Percentiles rank a stretch among this genome's conserved stretches.
These are phyloP conservation scores for Toxotes chatareus DNA, from an alignment of 2,113 vertebrate genomes.

Conservation along the genomic window DNA sequence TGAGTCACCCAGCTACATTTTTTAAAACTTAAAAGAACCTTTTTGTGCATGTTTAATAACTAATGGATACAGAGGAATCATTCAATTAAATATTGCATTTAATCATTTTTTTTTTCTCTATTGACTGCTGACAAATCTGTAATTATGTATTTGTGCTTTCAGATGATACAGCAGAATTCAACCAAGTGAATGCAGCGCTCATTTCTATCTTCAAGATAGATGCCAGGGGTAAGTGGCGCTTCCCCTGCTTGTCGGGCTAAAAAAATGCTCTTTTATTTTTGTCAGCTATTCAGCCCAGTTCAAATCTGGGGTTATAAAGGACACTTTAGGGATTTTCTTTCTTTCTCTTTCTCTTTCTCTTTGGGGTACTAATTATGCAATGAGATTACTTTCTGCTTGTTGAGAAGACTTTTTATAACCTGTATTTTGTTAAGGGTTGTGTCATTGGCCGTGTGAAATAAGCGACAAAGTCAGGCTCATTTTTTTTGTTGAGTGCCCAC, in stretches of 20 bases:
- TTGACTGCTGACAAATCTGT: not conserved
- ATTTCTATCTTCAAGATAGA: conserved; percentile 99
- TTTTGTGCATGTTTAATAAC: too few relatives aligned
- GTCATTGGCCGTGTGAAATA: not conserved
- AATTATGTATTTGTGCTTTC: conserved; percentile 35
- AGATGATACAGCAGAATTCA: conserved; percentile 99
- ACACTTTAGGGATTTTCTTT: not conserved
- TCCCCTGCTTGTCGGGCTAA: not conserved
- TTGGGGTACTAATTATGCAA: not conserved
- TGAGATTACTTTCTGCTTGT: not conserved
- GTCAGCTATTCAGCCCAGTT: not conserved
- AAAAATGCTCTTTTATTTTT: not conserved
- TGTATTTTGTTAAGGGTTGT: too few relatives aligned
- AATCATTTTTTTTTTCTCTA: not conserved
- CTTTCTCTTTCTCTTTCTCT: not conserved
- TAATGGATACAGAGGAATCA: too few relatives aligned
- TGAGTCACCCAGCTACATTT: too few relatives aligned
- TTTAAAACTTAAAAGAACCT: too few relatives aligned
- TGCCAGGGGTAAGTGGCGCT: conserved; percentile 88
- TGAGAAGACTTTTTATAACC: not conserved
- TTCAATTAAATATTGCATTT: too few relatives aligned
- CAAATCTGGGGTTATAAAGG: not conserved
- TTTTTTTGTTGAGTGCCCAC: too few relatives aligned
- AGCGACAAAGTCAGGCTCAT: not conserved
- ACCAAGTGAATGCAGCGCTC: conserved; percentile 94